Conservation (phyloP, 2,797 vertebrate species). For the Cebuella pygmaea region DNA sequence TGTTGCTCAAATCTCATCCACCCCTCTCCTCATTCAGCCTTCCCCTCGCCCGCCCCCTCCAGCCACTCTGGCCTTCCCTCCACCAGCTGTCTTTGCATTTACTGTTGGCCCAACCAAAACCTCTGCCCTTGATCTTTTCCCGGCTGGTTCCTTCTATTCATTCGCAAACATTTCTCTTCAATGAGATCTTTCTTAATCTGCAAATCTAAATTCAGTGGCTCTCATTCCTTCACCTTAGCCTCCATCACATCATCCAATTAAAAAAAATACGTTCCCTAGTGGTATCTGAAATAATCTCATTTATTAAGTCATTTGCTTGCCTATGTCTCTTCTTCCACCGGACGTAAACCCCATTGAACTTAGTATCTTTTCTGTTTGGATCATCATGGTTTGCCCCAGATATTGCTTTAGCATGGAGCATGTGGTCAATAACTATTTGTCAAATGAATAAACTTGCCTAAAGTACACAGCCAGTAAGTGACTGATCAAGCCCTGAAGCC, state of each 20-base stretch:
- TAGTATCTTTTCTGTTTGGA: background rate
- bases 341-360: background rate
- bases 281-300: background rate
- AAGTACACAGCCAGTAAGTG: background rate
- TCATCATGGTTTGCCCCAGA: background rate
- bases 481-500: background rate
- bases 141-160: background rate
- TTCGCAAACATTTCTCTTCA: background rate
- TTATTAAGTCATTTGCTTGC: background rate
- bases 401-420: background rate
- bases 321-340: background rate
- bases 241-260: background rate
- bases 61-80: no score
- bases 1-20: background rate
- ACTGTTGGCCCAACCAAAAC: background rate
- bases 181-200: background rate
- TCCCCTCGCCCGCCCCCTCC: accelerated
- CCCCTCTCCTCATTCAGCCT: accelerated
- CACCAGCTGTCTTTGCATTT: background rate
- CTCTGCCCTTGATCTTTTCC: background rate
- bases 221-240: background rate
- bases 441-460: background rate
- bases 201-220: background rate
- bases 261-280: background rate
- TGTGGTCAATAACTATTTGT: background rate